Percentiles rank a stretch among this genome's conserved stretches.
phyloP scores from a whole-genome alignment of 2,888 invertebrate genomes.

The Eledona agricola region DNA sequence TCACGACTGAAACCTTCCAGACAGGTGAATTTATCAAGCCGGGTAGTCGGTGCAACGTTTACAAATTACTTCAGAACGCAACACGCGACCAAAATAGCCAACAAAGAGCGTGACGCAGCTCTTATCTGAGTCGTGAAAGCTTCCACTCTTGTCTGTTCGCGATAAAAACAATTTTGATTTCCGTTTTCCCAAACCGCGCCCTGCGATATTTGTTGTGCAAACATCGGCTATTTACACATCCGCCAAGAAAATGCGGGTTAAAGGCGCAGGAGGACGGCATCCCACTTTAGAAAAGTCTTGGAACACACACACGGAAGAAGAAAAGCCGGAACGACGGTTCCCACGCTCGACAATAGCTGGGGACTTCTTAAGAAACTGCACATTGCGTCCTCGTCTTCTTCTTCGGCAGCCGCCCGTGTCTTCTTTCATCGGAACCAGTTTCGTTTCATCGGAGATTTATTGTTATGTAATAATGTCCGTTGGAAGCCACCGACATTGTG shows the following conservation, averaged over 20 bases:
- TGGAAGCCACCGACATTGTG: slow-evolving; percentile 17
- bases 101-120: too few relatives aligned
- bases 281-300: slow-evolving; percentile 7
- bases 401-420: slow-evolving; percentile 34
- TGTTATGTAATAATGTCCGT: slow-evolving; percentile 33
- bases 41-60: too few relatives aligned
- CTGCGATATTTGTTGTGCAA: slow-evolving; percentile 21
- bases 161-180: too few relatives aligned
- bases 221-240: slow-evolving; percentile 30
- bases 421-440: slow-evolving; percentile 40
- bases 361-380: slow-evolving; percentile 44
- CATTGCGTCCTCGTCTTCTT: slow-evolving; percentile 41
- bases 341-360: slow-evolving; percentile 41
- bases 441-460: slow-evolving; percentile 41
- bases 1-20: too few relatives aligned
- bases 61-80: too few relatives aligned
- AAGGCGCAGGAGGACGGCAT: slow-evolving; percentile 19
- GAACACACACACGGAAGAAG: slow-evolving; percentile 25
- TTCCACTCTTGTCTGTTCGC: slow-evolving; percentile 4
- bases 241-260: slow-evolving; percentile 31
- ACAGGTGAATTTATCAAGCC: too few relatives aligned
- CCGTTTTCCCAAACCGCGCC: slow-evolving; percentile 6
- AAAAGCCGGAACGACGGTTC: slow-evolving; percentile 35
- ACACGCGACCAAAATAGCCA: too few relatives aligned
- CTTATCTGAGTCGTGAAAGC: too few relatives aligned